These are phyloP conservation scores for Charaxes varanes DNA, from an alignment of 1,140 invertebrate genomes.

Conservation along the genomic window DNA sequence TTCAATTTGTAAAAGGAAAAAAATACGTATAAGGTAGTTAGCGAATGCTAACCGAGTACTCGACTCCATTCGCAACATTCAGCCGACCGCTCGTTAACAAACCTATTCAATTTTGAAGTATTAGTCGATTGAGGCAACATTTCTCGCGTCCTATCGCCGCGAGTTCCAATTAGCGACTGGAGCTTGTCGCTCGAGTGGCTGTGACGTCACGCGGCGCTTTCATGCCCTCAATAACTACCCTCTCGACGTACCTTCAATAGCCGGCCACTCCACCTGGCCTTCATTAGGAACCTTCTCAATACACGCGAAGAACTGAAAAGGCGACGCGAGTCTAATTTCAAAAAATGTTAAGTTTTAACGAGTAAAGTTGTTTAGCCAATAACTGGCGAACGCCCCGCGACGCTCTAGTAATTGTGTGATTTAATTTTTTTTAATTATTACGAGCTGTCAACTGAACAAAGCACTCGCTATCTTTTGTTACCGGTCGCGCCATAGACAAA, in stretches of 20 bases:
- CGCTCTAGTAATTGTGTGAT: conserved; percentile 54
- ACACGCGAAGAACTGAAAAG: conserved; percentile 58
- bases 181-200: conserved; percentile 60
- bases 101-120: conserved; percentile 71
- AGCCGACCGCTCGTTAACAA: conserved; percentile 68
- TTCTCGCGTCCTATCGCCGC: conserved; percentile 67
- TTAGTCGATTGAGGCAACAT: conserved; percentile 69
- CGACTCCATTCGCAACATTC: conserved; percentile 62
- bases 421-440: conserved; percentile 65
- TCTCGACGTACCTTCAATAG: conserved; percentile 67
- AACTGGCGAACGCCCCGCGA: conserved; percentile 33
- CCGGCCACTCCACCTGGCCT: conserved; percentile 66
- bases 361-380: conserved; percentile 68
- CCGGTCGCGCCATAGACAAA: conserved; percentile 67
- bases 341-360: conserved; percentile 64
- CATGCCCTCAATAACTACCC: conserved; percentile 70
- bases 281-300: conserved; percentile 70
- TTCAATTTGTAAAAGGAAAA: conserved; percentile 34
- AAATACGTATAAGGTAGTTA: conserved; percentile 47
- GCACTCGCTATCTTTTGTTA: conserved; percentile 60
- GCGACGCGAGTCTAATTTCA: conserved; percentile 54
- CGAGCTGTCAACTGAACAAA: conserved; percentile 60
- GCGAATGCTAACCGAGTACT: conserved; percentile 53
- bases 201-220: conserved; percentile 68
- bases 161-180: conserved; percentile 72